Evolutionary conservation across 2,113 vertebrate species (phyloP).

Genomic region (Alligator sinensis): DNA sequence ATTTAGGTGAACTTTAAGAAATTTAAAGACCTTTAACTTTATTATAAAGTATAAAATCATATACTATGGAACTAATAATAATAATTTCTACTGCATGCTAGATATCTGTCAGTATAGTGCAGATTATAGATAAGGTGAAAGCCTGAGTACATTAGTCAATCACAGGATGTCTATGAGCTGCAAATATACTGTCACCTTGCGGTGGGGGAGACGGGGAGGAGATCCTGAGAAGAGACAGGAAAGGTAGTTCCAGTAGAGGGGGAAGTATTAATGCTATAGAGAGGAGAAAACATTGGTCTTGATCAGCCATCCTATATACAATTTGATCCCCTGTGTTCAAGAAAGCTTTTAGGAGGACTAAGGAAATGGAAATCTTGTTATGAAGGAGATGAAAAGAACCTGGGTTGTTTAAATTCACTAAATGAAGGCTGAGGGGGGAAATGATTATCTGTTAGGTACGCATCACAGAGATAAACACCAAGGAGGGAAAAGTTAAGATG

Average conservation of each 20-base stretch:
- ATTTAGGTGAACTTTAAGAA: neutral
- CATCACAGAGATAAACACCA: neutral
- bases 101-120: neutral
- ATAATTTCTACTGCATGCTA: neutral
- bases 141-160: neutral
- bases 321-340: neutral
- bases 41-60: neutral
- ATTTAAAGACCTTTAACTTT: neutral
- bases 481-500: neutral
- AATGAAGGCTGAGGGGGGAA: neutral
- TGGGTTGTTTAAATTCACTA: neutral
- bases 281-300: neutral
- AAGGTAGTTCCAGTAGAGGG: neutral
- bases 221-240: neutral
- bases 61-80: neutral
- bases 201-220: accelerated
- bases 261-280: neutral
- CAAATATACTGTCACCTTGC: neutral
- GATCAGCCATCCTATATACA: neutral
- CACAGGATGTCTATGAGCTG: neutral
- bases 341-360: neutral
- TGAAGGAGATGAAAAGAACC: neutral
- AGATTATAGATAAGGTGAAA: neutral
- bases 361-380: neutral
- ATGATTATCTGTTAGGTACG: neutral